phyloP scores from a whole-genome alignment of 2,797 vertebrate genomes.

The Lerista edwardsae region DNA sequence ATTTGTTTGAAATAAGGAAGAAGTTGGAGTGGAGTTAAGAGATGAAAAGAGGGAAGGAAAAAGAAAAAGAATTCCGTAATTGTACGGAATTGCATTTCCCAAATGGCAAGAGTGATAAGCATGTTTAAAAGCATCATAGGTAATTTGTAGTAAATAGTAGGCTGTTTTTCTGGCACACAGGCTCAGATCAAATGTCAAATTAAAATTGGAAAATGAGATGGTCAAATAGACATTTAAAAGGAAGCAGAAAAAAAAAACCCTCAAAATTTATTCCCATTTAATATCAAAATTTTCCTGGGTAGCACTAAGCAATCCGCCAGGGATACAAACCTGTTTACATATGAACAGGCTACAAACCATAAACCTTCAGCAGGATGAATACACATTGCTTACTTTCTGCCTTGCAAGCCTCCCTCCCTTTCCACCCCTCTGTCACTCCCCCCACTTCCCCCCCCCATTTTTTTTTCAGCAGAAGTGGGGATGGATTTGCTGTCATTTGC shows the following conservation, averaged over 20 bases:
- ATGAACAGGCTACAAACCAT: conserved; percentile 53
- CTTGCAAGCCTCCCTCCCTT: too few relatives aligned
- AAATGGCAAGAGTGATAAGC: neutral
- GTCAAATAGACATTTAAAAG: neutral
- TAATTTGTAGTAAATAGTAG: neutral
- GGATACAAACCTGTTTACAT: conserved; percentile 56
- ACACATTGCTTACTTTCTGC: conserved; percentile 47
- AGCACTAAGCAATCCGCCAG: conserved; percentile 66
- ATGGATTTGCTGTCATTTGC: conserved; percentile 83
- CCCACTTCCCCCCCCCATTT: neutral
- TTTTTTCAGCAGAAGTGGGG: conserved; percentile 51
- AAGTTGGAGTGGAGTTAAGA: neutral
- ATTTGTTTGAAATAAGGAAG: neutral
- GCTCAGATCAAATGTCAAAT: neutral
- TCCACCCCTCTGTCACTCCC: too few relatives aligned
- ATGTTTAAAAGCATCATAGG: neutral
- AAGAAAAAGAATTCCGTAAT: neutral
- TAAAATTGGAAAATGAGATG: neutral
- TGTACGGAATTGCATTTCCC: neutral
- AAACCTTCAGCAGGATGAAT: conserved; percentile 64
- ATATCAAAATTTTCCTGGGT: conserved; percentile 41
- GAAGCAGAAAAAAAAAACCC: too few relatives aligned
- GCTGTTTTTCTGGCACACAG: neutral
- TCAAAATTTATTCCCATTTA: neutral
- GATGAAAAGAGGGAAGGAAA: too few relatives aligned